Evolutionary conservation across 2,113 vertebrate genomes (phyloP).

Genomic region (Oxygymnocypris stewartii): DNA sequence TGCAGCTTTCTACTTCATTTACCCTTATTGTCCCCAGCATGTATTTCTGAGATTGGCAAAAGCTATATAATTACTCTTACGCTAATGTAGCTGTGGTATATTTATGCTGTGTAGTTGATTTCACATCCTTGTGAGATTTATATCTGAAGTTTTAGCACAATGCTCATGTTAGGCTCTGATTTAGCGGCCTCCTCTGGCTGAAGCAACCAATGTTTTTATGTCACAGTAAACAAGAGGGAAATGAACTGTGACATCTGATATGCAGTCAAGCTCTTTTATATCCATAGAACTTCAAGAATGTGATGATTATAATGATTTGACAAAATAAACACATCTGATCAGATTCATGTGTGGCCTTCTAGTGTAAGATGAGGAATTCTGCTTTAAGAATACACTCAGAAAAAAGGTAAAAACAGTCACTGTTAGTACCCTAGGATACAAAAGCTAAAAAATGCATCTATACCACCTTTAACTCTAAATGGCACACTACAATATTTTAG

Average conservation of each 20-base stretch:
- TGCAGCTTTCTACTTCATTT: slow-evolving; percentile 23
- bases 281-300: slow-evolving; percentile 5
- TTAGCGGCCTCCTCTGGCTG: not conserved
- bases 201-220: slow-evolving; percentile 9
- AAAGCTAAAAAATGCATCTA: not conserved
- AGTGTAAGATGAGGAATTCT: not conserved
- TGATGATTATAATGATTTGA: slow-evolving; percentile 11
- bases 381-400: not conserved
- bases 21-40: slow-evolving; percentile 13
- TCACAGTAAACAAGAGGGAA: slow-evolving; percentile 41
- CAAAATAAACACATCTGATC: slow-evolving; percentile 7
- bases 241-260: slow-evolving; percentile 36
- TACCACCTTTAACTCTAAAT: not conserved
- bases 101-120: not conserved
- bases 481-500: not conserved
- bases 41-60: slow-evolving; percentile 20
- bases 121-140: not conserved
- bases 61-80: not conserved
- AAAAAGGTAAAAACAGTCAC: not conserved
- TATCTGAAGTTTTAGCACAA: slow-evolving; percentile 2
- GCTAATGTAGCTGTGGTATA: slow-evolving; percentile 27
- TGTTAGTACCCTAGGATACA: not conserved
- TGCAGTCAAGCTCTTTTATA: not conserved
- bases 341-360: slow-evolving; percentile 6
- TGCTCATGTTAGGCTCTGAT: not conserved